phyloP scores from a whole-genome alignment of 2,797 vertebrate genomes.

The Bradypus variegatus region DNA sequence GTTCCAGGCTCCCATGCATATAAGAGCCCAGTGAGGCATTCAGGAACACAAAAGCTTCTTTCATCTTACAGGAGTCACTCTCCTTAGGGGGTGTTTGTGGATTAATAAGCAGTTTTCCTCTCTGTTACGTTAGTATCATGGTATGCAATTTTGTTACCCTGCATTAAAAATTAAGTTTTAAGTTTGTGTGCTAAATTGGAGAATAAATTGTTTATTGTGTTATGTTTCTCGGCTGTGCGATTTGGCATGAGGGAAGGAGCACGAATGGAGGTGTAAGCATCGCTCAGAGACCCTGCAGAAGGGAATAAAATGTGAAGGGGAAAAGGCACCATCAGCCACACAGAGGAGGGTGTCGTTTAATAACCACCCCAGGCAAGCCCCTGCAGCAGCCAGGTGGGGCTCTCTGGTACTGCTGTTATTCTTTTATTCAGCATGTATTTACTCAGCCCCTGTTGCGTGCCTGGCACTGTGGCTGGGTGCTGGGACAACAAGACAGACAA shows the following conservation, averaged over 20 bases:
- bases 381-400: neutral
- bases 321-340: neutral
- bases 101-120: neutral
- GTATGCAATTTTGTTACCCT: neutral
- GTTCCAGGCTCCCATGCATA: neutral
- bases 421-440: neutral
- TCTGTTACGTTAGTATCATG: neutral
- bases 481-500: neutral
- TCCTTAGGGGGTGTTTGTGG: neutral
- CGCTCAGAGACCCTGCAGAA: neutral
- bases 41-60: neutral
- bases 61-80: neutral
- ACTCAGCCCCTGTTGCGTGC: neutral
- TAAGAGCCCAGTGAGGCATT: neutral
- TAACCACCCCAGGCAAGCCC: neutral
- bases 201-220: neutral
- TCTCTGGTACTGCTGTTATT: neutral
- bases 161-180: constrained; percentile 5
- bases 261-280: neutral
- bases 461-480: neutral
- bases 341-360: neutral
- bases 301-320: neutral
- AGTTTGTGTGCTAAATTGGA: neutral
- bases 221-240: neutral
- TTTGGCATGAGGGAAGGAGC: neutral